These are phyloP conservation scores for Harpagifer antarcticus DNA, from an alignment of 2,797 vertebrate species.

Conservation along the genomic window DNA sequence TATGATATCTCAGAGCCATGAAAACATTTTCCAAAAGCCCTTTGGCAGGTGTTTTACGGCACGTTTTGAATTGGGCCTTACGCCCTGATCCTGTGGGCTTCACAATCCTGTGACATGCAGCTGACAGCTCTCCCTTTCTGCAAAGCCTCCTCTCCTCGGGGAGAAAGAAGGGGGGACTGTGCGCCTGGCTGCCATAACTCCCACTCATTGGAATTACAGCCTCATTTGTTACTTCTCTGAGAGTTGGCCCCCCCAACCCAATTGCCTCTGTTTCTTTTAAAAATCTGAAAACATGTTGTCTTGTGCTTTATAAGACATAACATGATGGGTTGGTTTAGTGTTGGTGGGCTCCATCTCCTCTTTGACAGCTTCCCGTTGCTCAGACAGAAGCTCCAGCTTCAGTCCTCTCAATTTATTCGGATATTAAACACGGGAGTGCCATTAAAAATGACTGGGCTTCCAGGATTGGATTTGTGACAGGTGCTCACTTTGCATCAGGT, in stretches of 20 bases:
- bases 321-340: slow-evolving; percentile 65
- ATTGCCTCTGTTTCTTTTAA: slow-evolving; percentile 45
- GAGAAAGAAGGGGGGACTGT: slow-evolving; percentile 36
- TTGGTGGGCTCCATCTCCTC: slow-evolving; percentile 58
- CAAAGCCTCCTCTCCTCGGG: slow-evolving; percentile 50
- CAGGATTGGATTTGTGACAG: slow-evolving; percentile 76
- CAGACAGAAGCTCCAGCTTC: slow-evolving; percentile 47
- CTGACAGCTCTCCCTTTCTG: slow-evolving; percentile 68
- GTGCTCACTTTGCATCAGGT: slow-evolving; percentile 74
- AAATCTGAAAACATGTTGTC: slow-evolving; percentile 58
- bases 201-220: slow-evolving; percentile 55
- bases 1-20: slow-evolving; percentile 71
- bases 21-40: slow-evolving; percentile 73
- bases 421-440: slow-evolving; percentile 61
- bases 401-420: slow-evolving; percentile 67
- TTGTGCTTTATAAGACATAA: slow-evolving; percentile 48
- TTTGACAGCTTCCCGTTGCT: slow-evolving; percentile 63
- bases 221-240: slow-evolving; percentile 55
- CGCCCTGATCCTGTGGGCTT: slow-evolving; percentile 58
- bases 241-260: slow-evolving; percentile 11
- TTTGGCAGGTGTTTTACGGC: slow-evolving; percentile 65
- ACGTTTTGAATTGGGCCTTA: slow-evolving; percentile 62
- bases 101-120: slow-evolving; percentile 67
- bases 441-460: slow-evolving; percentile 60
- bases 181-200: slow-evolving; percentile 53